Evolutionary conservation across 2,113 vertebrate species (phyloP).

Genomic region (Dasyprocta punctata): DNA sequence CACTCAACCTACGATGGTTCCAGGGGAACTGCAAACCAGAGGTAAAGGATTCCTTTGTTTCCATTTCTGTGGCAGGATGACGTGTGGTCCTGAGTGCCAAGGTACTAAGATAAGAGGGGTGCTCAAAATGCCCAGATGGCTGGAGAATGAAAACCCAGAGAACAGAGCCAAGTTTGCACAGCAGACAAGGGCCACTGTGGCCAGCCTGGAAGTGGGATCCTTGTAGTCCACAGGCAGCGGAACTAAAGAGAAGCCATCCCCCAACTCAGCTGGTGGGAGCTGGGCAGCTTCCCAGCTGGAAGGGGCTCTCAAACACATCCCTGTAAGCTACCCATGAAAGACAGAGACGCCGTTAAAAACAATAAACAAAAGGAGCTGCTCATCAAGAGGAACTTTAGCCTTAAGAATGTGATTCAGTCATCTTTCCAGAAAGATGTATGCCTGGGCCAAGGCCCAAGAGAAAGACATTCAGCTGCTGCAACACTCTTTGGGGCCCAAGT

Average conservation of each 20-base stretch:
- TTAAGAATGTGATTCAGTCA: slow-evolving; percentile 75
- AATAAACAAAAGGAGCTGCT: slow-evolving; percentile 78
- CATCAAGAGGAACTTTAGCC: slow-evolving; percentile 78
- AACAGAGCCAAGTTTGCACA: slow-evolving; percentile 75
- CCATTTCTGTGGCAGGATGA: slow-evolving; percentile 69
- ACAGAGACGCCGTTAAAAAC: slow-evolving; percentile 78
- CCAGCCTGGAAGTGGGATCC: slow-evolving; percentile 72
- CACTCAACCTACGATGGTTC: slow-evolving; percentile 56
- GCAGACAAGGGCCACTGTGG: slow-evolving; percentile 78
- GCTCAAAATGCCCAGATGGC: slow-evolving; percentile 82
- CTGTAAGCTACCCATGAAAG: slow-evolving; percentile 76
- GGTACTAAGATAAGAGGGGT: slow-evolving; percentile 80
- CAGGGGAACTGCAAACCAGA: slow-evolving; percentile 61
- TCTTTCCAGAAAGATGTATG: slow-evolving; percentile 75
- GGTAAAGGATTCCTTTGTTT: slow-evolving; percentile 78
- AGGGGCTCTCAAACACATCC: slow-evolving; percentile 76
- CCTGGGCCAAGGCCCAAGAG: slow-evolving; percentile 72
- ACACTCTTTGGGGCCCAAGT: slow-evolving; percentile 54
- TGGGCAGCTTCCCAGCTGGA: slow-evolving; percentile 79
- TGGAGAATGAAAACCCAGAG: slow-evolving; percentile 77
- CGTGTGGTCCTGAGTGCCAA: slow-evolving; percentile 79
- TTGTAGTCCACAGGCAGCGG: slow-evolving; percentile 71
- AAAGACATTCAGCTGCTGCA: slow-evolving; percentile 72
- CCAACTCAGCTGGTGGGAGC: slow-evolving; percentile 77
- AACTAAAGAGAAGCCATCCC: slow-evolving; percentile 78